These are phyloP conservation scores for Halocaridina rubra DNA, from an alignment of 2,888 invertebrate species.

Conservation along the genomic window DNA sequence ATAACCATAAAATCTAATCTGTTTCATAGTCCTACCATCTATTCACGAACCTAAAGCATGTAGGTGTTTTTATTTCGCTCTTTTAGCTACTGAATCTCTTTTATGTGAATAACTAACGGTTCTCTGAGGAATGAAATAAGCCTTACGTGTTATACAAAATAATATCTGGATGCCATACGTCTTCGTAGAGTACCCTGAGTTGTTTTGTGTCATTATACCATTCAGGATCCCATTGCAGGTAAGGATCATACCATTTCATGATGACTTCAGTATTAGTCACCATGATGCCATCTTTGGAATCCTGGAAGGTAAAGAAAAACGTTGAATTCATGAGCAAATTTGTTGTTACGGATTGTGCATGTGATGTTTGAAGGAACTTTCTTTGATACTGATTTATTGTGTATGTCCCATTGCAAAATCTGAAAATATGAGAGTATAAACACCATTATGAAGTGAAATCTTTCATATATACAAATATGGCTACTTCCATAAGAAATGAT, in stretches of 20 bases:
- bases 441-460: too few species aligned
- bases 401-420: too few species aligned
- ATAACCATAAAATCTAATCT: too few species aligned
- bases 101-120: not conserved
- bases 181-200: not conserved
- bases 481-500: not conserved
- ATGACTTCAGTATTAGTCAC: constrained; percentile 53
- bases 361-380: too few species aligned
- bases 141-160: constrained; percentile 58
- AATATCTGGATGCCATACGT: constrained; percentile 56
- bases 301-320: too few species aligned
- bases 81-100: not conserved
- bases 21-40: not conserved
- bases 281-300: constrained; percentile 48
- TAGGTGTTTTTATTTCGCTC: not conserved
- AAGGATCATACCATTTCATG: constrained; percentile 45
- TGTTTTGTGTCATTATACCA: constrained; percentile 42
- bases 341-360: too few species aligned
- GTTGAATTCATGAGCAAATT: too few species aligned
- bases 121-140: not conserved
- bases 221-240: constrained; percentile 47
- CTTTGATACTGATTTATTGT: too few species aligned
- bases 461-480: not conserved
- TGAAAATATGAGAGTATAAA: too few species aligned
- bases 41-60: too few species aligned